phyloP scores from a whole-genome alignment of 2,888 invertebrate species.

The Phytoseiulus persimilis region DNA sequence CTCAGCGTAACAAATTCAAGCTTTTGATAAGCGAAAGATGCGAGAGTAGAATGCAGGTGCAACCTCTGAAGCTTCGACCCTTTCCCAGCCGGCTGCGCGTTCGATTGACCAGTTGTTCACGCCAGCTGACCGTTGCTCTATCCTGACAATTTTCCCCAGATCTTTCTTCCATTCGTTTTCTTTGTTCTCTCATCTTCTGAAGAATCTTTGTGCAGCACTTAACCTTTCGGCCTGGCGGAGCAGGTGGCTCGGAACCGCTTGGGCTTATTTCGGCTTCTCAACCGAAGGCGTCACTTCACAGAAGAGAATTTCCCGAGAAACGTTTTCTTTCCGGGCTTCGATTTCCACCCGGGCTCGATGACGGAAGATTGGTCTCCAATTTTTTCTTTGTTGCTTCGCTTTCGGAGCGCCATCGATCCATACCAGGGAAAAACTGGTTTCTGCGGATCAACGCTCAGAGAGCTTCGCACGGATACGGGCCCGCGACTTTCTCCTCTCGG shows the following conservation, averaged over 20 bases:
- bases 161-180: neutral
- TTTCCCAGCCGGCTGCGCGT: neutral
- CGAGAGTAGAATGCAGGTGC: neutral
- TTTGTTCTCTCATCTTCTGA: neutral
- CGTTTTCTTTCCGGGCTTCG: neutral
- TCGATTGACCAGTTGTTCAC: neutral
- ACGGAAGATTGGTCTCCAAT: no score
- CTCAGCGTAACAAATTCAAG: no score
- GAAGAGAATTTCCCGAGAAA: neutral
- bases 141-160: neutral
- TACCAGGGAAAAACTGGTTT: no score
- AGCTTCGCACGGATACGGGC: no score
- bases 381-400: no score
- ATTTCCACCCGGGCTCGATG: no score
- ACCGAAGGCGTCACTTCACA: neutral
- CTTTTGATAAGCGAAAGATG: neutral
- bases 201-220: neutral
- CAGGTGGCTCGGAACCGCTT: neutral
- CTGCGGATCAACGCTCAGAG: no score
- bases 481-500: no score
- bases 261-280: neutral
- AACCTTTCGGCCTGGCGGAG: neutral
- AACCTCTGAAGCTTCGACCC: neutral
- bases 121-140: neutral
- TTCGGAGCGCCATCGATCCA: no score